These are phyloP conservation scores for Micromussa lordhowensis DNA, from an alignment of 92 coral and sea anemone species.

Conservation along the genomic window DNA sequence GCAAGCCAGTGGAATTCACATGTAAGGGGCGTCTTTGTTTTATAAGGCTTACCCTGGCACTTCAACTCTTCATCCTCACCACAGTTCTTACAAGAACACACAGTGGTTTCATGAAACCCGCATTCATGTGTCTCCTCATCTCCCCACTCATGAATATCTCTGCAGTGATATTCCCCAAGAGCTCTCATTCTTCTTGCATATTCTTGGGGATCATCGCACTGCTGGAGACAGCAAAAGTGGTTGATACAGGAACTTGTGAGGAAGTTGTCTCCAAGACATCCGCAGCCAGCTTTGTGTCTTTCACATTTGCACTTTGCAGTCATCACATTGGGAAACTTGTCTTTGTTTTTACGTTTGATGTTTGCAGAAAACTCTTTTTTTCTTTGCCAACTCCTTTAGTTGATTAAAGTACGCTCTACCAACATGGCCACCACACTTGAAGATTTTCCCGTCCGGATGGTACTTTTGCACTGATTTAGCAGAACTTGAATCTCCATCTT, in stretches of 20 bases:
- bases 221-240: slow-evolving; percentile 60
- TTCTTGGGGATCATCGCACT: slow-evolving; percentile 29
- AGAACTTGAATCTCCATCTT: too few relatives aligned
- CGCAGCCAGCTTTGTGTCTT: too few relatives aligned
- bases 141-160: slow-evolving; percentile 54
- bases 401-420: too few relatives aligned
- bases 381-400: too few relatives aligned
- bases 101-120: slow-evolving; percentile 24
- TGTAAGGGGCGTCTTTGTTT: slow-evolving; percentile 41
- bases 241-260: slow-evolving; percentile 33
- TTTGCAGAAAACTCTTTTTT: too few relatives aligned
- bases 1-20: slow-evolving; percentile 52
- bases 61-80: slow-evolving; percentile 33
- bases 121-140: slow-evolving; percentile 32
- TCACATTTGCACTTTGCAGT: too few relatives aligned
- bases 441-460: too few relatives aligned
- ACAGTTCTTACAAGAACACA: slow-evolving; percentile 41
- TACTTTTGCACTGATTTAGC: too few relatives aligned
- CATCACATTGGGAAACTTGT: too few relatives aligned
- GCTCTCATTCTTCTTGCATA: slow-evolving; percentile 49
- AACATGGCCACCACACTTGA: too few relatives aligned
- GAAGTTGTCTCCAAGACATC: background rate
- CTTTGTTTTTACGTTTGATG: too few relatives aligned
- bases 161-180: slow-evolving; percentile 37
- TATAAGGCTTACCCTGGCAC: slow-evolving; percentile 35